Percentiles rank a stretch among this genome's conserved stretches.
Evolutionary conservation across 2,113 vertebrate genomes (phyloP).

Genomic region (Engraulis encrasicolus): DNA sequence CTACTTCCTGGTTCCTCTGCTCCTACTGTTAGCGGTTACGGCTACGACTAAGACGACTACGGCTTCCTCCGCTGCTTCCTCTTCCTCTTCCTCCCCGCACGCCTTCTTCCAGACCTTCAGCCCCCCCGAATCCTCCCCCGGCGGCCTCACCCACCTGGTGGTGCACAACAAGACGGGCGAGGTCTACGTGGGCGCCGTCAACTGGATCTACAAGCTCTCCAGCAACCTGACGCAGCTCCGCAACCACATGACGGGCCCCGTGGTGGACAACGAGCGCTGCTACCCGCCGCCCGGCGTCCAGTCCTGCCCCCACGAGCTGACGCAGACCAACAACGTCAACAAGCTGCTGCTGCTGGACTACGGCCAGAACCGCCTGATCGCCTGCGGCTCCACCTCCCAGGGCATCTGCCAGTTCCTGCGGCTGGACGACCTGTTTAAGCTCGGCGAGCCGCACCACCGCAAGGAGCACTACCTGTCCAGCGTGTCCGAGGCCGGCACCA

Average conservation of each 20-base stretch:
- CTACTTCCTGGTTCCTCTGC: slow-evolving; percentile 52
- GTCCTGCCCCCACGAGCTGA: slow-evolving; percentile 89
- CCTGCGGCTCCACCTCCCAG: slow-evolving; percentile 93
- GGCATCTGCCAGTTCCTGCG: slow-evolving; percentile 97
- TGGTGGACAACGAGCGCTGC: slow-evolving; percentile 95
- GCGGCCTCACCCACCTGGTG: slow-evolving; percentile 92
- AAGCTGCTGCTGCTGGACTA: slow-evolving; percentile 94
- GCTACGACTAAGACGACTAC: too few relatives aligned
- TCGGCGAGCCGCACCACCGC: slow-evolving; percentile 95
- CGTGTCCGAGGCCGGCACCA: slow-evolving; percentile 89
- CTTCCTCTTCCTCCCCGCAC: slow-evolving; percentile 57
- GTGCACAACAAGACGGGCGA: slow-evolving; percentile 92
- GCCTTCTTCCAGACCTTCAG: slow-evolving; percentile 84
- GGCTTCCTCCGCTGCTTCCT: background rate
- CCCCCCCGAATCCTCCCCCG: slow-evolving; percentile 84
- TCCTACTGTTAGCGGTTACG: slow-evolving; percentile 67
- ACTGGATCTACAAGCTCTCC: slow-evolving; percentile 96
- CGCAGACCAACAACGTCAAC: slow-evolving; percentile 91
- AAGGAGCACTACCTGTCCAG: slow-evolving; percentile 98
- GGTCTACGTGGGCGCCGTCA: slow-evolving; percentile 91
- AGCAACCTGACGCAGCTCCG: slow-evolving; percentile 89
- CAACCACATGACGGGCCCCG: slow-evolving; percentile 89
- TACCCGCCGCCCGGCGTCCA: slow-evolving; percentile 95
- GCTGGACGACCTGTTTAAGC: slow-evolving; percentile 95
- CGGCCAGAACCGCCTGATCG: slow-evolving; percentile 90